These are phyloP conservation scores for Cherax quadricarinatus DNA, from an alignment of 1,140 invertebrate genomes.

Conservation along the genomic window DNA sequence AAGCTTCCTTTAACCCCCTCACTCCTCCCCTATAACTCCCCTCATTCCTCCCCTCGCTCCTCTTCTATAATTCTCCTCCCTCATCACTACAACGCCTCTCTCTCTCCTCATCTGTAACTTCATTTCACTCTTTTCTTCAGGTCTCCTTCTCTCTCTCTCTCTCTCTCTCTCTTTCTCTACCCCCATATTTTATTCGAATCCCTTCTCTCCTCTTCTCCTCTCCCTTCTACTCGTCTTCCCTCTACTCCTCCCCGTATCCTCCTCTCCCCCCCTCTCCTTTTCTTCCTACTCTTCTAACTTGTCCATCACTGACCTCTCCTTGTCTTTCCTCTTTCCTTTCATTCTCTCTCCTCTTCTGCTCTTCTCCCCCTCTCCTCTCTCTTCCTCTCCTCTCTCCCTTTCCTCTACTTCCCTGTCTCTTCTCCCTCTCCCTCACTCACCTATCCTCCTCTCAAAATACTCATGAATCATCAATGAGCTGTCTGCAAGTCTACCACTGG, in stretches of 20 bases:
- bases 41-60: not conserved
- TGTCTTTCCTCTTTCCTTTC: too few relatives aligned
- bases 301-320: too few relatives aligned
- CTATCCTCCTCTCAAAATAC: not conserved
- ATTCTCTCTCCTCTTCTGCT: not conserved
- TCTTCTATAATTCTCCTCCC: not conserved
- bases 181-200: not conserved
- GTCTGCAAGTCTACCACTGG: slow-evolving; percentile 31
- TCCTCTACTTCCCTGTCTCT: not conserved
- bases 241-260: not conserved
- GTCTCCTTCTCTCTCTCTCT: not conserved
- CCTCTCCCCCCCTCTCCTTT: not conserved
- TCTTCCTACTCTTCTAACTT: not conserved
- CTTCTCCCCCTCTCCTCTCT: not conserved
- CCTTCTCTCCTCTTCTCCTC: not conserved
- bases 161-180: not conserved
- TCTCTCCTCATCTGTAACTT: not conserved
- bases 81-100: not conserved
- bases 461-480: slow-evolving; percentile 50
- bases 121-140: not conserved
- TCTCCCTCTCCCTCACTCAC: not conserved
- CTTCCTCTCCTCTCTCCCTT: not conserved
- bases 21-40: not conserved
- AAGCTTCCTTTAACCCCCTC: not conserved
- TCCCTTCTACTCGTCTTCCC: not conserved